Percentiles rank a stretch among this genome's conserved stretches.
Evolutionary conservation across 2,113 vertebrate genomes (phyloP).

Genomic region (Junco hyemalis): DNA sequence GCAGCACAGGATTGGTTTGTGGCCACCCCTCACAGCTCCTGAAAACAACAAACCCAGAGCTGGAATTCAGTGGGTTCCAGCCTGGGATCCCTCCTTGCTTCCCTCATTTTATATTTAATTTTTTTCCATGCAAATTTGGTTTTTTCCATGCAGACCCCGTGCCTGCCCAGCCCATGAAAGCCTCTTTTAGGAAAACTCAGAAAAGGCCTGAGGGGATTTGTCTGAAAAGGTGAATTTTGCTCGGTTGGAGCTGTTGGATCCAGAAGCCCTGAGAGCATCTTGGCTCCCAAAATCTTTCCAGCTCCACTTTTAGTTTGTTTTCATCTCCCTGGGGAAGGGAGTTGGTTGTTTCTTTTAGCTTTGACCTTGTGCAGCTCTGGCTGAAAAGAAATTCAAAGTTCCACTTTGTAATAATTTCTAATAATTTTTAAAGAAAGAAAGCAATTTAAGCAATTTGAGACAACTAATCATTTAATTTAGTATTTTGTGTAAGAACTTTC

Average conservation of each 20-base stretch:
- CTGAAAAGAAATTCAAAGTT: too few relatives aligned
- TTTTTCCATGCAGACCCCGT: neutral
- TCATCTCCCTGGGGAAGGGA: neutral
- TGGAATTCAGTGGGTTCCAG: neutral
- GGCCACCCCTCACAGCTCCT: rapidly evolving
- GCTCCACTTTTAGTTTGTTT: neutral
- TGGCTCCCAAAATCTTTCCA: neutral
- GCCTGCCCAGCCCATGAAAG: neutral
- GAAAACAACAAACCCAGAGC: neutral
- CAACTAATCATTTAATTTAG: too few relatives aligned
- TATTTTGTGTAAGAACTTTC: too few relatives aligned
- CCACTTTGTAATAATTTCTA: too few relatives aligned
- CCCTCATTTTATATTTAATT: neutral
- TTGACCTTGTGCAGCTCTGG: too few relatives aligned
- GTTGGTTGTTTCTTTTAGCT: neutral
- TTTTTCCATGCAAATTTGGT: neutral
- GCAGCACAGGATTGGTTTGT: neutral
- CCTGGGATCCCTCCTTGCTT: neutral
- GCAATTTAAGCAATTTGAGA: too few relatives aligned
- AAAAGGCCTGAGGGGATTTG: neutral
- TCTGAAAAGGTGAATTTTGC: neutral
- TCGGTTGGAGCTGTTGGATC: neutral
- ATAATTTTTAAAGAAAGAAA: too few relatives aligned
- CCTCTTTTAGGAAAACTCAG: neutral
- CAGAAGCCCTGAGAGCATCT: neutral